Conservation (phyloP, 1,140 invertebrate genomes). For the Monochamus saltuarius region DNA sequence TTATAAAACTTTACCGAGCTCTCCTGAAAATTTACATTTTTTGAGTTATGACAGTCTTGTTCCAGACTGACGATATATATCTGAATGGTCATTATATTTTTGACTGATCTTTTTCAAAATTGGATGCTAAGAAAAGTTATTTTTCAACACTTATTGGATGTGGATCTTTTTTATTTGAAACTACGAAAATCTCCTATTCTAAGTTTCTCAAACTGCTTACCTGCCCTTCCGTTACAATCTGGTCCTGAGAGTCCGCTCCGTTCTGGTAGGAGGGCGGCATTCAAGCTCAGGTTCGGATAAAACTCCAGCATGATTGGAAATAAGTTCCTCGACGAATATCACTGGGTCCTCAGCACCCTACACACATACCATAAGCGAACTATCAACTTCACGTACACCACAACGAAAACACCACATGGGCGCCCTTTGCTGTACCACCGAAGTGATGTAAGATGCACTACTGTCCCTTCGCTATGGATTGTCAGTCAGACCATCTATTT, state of each 20-base stretch:
- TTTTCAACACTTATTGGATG: too few relatives aligned
- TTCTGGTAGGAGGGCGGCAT: constrained; percentile 56
- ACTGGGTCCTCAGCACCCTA: constrained; percentile 4
- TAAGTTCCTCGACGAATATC: neutral
- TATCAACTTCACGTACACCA: neutral
- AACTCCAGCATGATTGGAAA: constrained; percentile 49
- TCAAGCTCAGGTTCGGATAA: constrained; percentile 51
- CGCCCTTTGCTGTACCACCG: neutral
- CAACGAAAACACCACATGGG: neutral
- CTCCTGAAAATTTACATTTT: too few relatives aligned
- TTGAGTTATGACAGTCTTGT: too few relatives aligned
- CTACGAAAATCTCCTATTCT: too few relatives aligned
- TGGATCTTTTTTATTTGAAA: too few relatives aligned
- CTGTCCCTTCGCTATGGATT: constrained; percentile 22
- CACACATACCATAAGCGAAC: neutral
- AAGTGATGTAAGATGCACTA: constrained; percentile 31
- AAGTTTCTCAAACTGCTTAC: constrained; percentile 38
- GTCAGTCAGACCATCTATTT: constrained; percentile 1
- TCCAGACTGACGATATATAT: too few relatives aligned
- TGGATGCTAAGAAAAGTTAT: too few relatives aligned
- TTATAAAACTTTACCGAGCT: too few relatives aligned
- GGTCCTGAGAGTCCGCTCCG: constrained; percentile 51
- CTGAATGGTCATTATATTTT: too few relatives aligned
- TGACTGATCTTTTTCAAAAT: too few relatives aligned
- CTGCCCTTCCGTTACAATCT: constrained; percentile 56